These are phyloP conservation scores for Neopelma chrysocephalum DNA, from an alignment of 2,797 vertebrate species.

Conservation along the genomic window DNA sequence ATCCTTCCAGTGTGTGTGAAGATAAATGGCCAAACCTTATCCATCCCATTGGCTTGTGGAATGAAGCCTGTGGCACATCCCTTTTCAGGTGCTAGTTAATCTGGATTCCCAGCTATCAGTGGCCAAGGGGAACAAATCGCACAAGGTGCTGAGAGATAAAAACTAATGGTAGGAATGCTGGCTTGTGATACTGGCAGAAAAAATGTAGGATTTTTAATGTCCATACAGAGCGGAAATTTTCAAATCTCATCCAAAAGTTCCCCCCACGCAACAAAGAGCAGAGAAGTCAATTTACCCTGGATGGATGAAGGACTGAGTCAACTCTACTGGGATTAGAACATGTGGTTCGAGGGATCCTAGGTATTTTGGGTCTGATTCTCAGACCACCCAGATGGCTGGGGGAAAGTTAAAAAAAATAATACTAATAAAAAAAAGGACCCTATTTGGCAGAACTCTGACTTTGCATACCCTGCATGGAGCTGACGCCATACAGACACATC, in stretches of 20 bases:
- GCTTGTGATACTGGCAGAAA: constrained; percentile 20
- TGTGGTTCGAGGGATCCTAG: constrained; percentile 60
- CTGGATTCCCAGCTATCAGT: neutral
- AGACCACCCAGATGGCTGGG: constrained; percentile 63
- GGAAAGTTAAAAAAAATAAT: neutral
- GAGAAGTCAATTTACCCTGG: constrained; percentile 59
- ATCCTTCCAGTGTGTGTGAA: neutral
- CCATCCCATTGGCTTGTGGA: neutral
- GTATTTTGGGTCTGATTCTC: constrained; percentile 47
- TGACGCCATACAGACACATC: neutral
- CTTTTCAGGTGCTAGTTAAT: constrained; percentile 25
- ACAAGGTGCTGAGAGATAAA: constrained; percentile 12
- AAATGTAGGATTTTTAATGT: constrained; percentile 39
- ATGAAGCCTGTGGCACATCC: neutral
- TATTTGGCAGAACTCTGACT: constrained; percentile 27
- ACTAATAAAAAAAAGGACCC: neutral
- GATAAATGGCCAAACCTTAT: constrained; percentile 14
- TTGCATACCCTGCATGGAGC: constrained; percentile 14
- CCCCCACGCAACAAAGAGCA: constrained; percentile 36
- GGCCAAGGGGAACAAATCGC: neutral
- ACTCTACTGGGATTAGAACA: constrained; percentile 61
- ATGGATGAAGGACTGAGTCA: constrained; percentile 67
- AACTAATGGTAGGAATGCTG: neutral
- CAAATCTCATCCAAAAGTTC: constrained; percentile 39
- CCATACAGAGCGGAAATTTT: constrained; percentile 28